phyloP scores from a whole-genome alignment of 1,140 invertebrate species.

The Monomorium pharaonis region DNA sequence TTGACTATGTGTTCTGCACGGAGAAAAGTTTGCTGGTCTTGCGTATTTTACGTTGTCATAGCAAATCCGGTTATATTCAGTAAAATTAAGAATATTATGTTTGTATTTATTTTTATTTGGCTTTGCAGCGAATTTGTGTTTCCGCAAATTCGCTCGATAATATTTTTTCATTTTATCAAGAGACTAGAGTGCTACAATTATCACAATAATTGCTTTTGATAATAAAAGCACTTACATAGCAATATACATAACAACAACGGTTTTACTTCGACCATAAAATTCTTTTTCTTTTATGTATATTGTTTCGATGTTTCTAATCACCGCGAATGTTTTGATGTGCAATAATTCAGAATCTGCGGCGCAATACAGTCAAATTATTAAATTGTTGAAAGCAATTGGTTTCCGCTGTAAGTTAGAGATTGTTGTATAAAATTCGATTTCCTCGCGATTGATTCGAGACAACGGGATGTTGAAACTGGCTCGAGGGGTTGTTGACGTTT shows the following conservation, averaged over 20 bases:
- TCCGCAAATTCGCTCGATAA: not conserved
- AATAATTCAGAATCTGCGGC: not conserved
- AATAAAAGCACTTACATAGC: not conserved
- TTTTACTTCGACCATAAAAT: not conserved
- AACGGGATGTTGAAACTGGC: constrained; percentile 45
- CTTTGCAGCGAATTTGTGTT: not conserved
- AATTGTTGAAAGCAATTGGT: constrained; percentile 1
- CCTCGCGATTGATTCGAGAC: not conserved
- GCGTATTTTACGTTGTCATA: not conserved
- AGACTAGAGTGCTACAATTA: not conserved
- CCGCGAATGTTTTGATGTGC: constrained; percentile 1
- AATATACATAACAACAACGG: not conserved
- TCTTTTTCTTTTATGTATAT: constrained; percentile 21
- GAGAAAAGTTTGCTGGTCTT: not conserved
- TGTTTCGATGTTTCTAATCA: constrained; percentile 5
- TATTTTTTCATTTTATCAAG: not conserved
- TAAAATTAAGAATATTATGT: not conserved
- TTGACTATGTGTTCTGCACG: constrained; percentile 2
- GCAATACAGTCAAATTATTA: constrained; percentile 16
- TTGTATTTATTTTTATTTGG: not conserved
- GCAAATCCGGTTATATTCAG: not conserved
- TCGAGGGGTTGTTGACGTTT: constrained; percentile 72
- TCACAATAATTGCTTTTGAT: not conserved
- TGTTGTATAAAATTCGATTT: not conserved
- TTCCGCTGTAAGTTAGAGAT: not conserved